phyloP scores from a whole-genome alignment of 2,113 vertebrate species.

The Ictalurus punctatus region DNA sequence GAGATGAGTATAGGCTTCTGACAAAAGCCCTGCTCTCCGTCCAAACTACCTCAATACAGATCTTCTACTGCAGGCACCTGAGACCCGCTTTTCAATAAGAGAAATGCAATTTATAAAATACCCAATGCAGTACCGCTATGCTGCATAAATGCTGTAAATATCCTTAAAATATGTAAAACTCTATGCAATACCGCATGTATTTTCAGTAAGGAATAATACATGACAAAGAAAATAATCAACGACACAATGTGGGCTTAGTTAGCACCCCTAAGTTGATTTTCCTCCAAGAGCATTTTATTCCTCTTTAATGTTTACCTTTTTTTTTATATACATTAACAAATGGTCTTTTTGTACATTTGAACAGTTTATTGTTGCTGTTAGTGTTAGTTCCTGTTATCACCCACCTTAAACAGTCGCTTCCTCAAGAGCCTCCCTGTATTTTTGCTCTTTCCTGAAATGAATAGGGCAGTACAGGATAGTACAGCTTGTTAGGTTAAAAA shows the following conservation, averaged over 20 bases:
- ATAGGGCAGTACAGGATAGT: background rate
- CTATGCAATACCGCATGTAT: background rate
- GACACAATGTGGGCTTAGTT: background rate
- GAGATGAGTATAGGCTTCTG: conserved; percentile 32
- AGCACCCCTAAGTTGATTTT: background rate
- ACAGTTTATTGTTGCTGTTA: background rate
- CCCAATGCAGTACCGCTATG: too few relatives aligned
- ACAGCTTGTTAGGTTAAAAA: background rate
- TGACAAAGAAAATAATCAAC: background rate
- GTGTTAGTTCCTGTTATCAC: background rate
- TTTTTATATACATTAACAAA: background rate
- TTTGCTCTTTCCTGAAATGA: background rate
- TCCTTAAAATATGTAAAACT: background rate
- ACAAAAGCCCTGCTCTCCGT: conserved; percentile 29
- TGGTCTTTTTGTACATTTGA: background rate
- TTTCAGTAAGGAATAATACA: background rate
- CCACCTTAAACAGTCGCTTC: too few relatives aligned
- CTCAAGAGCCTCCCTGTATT: too few relatives aligned
- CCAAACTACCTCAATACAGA: conserved; percentile 2
- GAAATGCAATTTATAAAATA: background rate
- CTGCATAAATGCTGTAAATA: background rate
- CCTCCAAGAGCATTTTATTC: background rate
- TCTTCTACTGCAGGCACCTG: background rate
- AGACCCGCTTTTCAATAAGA: background rate
- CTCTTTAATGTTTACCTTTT: background rate